These are phyloP conservation scores for Seira musarum DNA, from an alignment of 2,888 invertebrate genomes.

Conservation along the genomic window DNA sequence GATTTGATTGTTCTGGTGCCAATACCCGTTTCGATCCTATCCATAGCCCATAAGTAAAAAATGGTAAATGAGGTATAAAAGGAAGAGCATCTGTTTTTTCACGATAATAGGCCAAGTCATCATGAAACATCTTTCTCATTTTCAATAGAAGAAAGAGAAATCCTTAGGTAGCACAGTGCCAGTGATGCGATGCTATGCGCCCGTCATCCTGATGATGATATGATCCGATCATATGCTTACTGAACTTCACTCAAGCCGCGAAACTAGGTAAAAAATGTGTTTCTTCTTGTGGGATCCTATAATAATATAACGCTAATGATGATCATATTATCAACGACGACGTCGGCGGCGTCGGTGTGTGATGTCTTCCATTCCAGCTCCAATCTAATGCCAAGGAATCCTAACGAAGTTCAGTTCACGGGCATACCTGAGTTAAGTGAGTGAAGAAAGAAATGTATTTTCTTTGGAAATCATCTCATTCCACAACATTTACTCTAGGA, in stretches of 20 bases:
- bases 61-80: constrained; percentile 46
- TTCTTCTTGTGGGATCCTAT: no score
- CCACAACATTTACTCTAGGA: constrained; percentile 46
- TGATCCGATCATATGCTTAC: constrained; percentile 12
- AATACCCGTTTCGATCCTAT: not conserved
- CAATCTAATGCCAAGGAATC: no score
- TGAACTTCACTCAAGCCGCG: not conserved
- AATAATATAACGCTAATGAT: constrained; percentile 1
- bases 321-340: not conserved
- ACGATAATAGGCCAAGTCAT: constrained; percentile 4
- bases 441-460: constrained; percentile 1
- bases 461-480: constrained; percentile 32
- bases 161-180: no score
- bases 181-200: no score
- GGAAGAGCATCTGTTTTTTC: constrained; percentile 29
- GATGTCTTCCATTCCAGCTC: not conserved
- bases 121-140: not conserved
- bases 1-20: not conserved
- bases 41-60: not conserved
- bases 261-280: not conserved
- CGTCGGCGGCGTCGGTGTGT: not conserved
- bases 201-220: no score
- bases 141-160: not conserved
- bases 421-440: not conserved
- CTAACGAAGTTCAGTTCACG: not conserved